Percentiles rank a stretch among this genome's conserved stretches.
These are phyloP conservation scores for Myotis daubentonii DNA, from an alignment of 2,797 vertebrate genomes.

Conservation along the genomic window DNA sequence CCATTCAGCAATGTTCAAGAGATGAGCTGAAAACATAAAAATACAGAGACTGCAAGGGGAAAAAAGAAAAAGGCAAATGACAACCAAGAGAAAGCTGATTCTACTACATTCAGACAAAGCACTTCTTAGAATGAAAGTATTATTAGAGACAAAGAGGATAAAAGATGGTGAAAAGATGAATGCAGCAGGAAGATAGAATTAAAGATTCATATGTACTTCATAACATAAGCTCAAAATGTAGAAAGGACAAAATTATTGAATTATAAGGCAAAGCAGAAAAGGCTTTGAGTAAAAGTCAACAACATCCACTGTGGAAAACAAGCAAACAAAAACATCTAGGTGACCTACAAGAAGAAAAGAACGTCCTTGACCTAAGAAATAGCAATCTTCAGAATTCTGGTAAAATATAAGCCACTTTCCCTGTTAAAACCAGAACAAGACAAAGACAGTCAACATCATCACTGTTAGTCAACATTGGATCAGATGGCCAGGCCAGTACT, in stretches of 20 bases:
- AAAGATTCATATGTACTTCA: background rate
- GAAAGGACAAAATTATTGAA: background rate
- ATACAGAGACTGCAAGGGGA: background rate
- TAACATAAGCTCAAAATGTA: background rate
- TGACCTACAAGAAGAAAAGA: background rate
- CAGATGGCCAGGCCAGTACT: background rate
- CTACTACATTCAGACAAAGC: background rate
- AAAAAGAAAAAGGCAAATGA: background rate
- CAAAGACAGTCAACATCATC: background rate
- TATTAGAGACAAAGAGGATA: background rate
- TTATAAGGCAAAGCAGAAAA: conserved; percentile 36
- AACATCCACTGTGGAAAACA: background rate
- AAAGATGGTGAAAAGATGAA: background rate
- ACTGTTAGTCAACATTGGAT: background rate
- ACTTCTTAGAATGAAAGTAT: background rate
- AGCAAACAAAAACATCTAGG: conserved; percentile 10
- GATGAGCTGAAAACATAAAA: background rate
- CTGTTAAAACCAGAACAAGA: background rate
- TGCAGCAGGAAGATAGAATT: background rate
- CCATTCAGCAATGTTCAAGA: background rate
- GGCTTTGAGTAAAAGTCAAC: background rate
- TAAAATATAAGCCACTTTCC: background rate
- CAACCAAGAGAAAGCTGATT: background rate
- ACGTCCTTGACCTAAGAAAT: background rate
- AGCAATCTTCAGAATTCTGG: background rate